Percentiles rank a stretch among this genome's conserved stretches.
Conservation (phyloP, 2,797 vertebrate species). For the Heteromormyrus szaboi region DNA sequence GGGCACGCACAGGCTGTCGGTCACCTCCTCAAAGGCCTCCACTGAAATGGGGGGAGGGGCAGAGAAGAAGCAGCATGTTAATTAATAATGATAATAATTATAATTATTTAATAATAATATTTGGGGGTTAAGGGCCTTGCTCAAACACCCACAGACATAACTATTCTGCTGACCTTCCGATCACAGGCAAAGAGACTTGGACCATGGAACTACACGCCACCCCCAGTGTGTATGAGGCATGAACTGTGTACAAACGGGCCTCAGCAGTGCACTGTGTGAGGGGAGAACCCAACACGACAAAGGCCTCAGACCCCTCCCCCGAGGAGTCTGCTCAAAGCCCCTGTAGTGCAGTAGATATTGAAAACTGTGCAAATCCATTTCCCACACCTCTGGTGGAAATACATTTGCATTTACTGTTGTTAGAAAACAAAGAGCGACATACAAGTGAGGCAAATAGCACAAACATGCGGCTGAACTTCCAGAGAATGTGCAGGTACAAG, state of each 20-base stretch:
- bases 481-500: not conserved
- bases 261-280: not conserved
- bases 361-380: not conserved
- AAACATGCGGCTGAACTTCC: not conserved
- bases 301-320: not conserved
- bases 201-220: not conserved
- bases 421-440: not conserved
- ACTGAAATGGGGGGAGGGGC: constrained; percentile 56
- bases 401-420: not conserved
- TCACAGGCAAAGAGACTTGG: not conserved
- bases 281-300: not conserved
- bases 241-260: not conserved
- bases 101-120: not conserved
- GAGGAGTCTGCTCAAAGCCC: not conserved
- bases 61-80: not conserved
- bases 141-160: not conserved
- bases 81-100: not conserved
- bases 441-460: not conserved
- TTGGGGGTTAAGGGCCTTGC: not conserved
- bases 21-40: constrained; percentile 90
- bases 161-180: not conserved
- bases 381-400: not conserved
- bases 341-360: not conserved
- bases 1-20: constrained; percentile 87
- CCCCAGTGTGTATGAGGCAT: not conserved